Percentiles rank a stretch among this genome's conserved stretches.
These are phyloP conservation scores for Leucoraja erinaceus DNA, from an alignment of 2,113 vertebrate genomes.

Conservation along the genomic window DNA sequence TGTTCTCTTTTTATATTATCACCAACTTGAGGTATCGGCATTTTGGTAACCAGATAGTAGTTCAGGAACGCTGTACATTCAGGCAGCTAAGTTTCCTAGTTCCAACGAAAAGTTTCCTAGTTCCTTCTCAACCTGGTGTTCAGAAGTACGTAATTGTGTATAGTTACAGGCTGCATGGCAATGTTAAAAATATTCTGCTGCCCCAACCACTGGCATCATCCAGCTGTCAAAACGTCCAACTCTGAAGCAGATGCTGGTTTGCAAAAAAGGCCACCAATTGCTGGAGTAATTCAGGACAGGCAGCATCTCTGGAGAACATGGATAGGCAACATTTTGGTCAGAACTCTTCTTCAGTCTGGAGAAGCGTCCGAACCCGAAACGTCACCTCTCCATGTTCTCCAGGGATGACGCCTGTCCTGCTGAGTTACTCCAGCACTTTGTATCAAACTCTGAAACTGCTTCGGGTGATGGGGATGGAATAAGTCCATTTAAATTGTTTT, in stretches of 20 bases:
- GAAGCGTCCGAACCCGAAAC: no score
- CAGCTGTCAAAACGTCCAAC: no score
- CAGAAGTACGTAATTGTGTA: neutral
- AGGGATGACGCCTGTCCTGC: no score
- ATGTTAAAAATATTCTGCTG: neutral
- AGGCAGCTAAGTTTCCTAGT: neutral
- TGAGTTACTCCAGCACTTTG: no score
- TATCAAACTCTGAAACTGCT: neutral
- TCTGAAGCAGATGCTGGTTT: no score
- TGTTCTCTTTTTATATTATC: neutral
- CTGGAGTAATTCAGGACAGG: no score
- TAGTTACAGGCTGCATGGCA: neutral
- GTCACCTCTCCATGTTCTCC: no score
- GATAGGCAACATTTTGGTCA: no score
- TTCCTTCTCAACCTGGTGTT: neutral
- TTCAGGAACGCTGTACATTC: neutral
- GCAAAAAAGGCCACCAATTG: no score
- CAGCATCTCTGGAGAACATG: no score
- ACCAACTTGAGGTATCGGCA: neutral
- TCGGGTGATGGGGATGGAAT: neutral
- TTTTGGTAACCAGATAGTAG: neutral
- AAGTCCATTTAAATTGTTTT: neutral
- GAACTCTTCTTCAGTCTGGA: no score
- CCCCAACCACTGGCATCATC: no score
- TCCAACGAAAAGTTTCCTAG: neutral